Base-by-base conservation (phyloP, 2,797 vertebrate species). In the Chelidonichthys spinosus region DNA sequence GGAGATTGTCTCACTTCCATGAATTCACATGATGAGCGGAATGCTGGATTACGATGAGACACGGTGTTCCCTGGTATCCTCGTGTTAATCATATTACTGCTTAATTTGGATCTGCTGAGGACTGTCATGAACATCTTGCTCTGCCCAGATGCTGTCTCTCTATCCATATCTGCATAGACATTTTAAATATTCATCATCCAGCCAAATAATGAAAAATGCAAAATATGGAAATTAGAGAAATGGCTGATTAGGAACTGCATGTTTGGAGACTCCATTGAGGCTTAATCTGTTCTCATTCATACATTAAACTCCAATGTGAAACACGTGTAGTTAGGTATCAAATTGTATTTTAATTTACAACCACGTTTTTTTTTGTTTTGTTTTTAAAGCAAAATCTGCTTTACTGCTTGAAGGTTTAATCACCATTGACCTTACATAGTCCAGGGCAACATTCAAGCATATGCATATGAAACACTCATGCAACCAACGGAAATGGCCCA, bases 51-150 rank as follows among this genome's bases (percentile, higher is more conserved):
- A 64, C 59, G 18, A 79, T 69, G 54, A 71, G 46, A 13, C 55
- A 49, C 37, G 11, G 7, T 73, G 69, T 84, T 79, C 63, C 67
- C 3, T 52, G 37, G n/a, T 37, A 56, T 25, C 66, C 5, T 70
- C 3, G 3, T 50, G 54, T 62, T 84, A 56, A 76, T 79, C 65
- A 40, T 18, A 80, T 77, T 74, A 73, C 52, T 62, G 53, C 43
- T 72, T 79, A 75, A 85, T 83, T 65, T 75, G 60, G 55, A 35
- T 46, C 42, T 47, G 36, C 37, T 50, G 11, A 77, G 42, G 33
- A 78, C 18, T 44, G 35, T 69, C 64, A 70, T 72, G 37, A 72
- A 58, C 37, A 76, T 53, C 15, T 83, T 18, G 17, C 3, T 58
- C 25, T 35, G 11, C 25, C 46, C 17, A 63, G 58, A 63, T 76